Base-by-base conservation (phyloP, 2,113 vertebrate genomes). In the Oncorhynchus masou region DNA sequence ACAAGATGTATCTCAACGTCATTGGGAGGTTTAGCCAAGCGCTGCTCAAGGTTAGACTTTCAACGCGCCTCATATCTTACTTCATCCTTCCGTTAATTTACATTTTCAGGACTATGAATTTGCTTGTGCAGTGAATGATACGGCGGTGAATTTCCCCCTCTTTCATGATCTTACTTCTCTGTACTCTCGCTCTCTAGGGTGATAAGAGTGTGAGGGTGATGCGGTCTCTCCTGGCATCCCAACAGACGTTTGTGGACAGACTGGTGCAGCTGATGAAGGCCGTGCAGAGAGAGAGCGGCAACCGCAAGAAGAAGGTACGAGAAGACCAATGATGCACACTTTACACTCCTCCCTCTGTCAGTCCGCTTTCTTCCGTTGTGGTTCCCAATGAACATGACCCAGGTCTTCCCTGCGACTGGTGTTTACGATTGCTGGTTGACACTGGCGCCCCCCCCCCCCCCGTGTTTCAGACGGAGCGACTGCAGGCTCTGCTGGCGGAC, bases 201-300 rank as follows among this genome's bases (percentile, higher is more conserved):
- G 98, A 98, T 90, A 99, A 99, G 88, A 95, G 95, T 39, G 97
- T 98, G 90, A 89, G 97, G 87, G 96, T 99, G 84, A 99, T 98
- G 97, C 95, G 98, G 2, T 99, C 97, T 0, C 92, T 98, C 74
- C 79, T 99, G 84, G 98, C 98, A 0, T 93, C 97, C 19, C 98
- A 99, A 89, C 97, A 99, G 91, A 99, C 97, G 0, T 99, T 99
- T 83, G 97, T 99, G 13, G 96, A 99, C 90, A 88, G 96, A 5
- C 90, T 99, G 79, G 98, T 99, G 83, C 96, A 98, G 80, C 93
- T 99, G 74, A 99, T 99, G 98, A 99, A 99, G 75, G 98, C 97
- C 0, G 97, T 99, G 71, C 98, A 99, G 80, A 93, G 97, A 75
- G 98, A 99, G 90, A 99, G 97, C 15, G 98, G 98, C 2, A 99